A percentile compares a stretch with the other conserved stretches of the same genome.
These are phyloP conservation scores for Pseudopodoces humilis DNA, from an alignment of 2,113 vertebrate species.

Conservation along the genomic window DNA sequence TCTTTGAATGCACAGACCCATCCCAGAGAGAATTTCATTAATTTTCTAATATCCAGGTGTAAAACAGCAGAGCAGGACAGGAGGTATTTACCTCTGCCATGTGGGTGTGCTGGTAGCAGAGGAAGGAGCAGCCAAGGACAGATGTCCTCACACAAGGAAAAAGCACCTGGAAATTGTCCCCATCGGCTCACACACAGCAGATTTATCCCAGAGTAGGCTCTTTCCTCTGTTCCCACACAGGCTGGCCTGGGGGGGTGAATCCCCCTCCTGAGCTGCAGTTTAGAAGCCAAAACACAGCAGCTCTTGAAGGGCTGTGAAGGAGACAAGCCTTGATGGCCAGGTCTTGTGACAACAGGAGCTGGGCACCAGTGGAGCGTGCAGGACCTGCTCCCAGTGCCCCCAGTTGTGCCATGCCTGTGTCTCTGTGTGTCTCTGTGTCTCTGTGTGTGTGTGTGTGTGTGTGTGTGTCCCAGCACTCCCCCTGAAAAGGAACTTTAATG, in stretches of 20 bases:
- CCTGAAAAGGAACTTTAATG: constrained; percentile 13
- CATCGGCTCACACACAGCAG: fast-evolving
- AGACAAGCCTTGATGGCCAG: not conserved
- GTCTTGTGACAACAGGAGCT: not conserved
- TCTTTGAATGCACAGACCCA: not conserved
- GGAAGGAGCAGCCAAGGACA: not conserved
- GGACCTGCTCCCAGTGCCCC: constrained; percentile 1
- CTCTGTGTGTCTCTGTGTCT: not conserved
- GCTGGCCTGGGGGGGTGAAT: not conserved
- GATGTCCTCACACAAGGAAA: not conserved
- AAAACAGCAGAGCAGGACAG: not conserved
- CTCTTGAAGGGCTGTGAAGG: not conserved
- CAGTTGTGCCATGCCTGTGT: not conserved
- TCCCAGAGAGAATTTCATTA: not conserved
- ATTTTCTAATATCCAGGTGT: not conserved
- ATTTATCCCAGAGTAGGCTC: not conserved
- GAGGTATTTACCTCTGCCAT: not conserved
- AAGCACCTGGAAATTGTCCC: not conserved
- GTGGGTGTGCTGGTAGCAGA: not conserved
- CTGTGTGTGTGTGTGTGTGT: not conserved
- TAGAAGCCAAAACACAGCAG: not conserved
- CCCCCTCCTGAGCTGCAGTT: not conserved
- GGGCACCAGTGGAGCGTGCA: constrained; percentile 9
- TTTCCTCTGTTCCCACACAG: not conserved
- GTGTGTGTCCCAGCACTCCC: not conserved